Base-by-base conservation (phyloP, 2,888 invertebrate genomes). In the Sminthurinus aureus region DNA sequence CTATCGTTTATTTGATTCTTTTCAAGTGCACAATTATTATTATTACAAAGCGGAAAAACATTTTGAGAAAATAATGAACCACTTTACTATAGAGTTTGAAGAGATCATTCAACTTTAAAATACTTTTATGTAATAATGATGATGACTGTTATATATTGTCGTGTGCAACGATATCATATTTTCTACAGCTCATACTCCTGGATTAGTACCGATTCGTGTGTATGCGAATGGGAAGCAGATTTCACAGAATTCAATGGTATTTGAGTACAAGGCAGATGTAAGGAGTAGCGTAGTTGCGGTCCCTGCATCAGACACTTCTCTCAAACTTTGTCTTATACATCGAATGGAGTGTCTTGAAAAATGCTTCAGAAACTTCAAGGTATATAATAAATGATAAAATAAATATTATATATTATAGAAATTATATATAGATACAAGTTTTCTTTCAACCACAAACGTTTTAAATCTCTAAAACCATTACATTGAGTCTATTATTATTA, bases 351-450 rank as follows among this genome's bases (percentile, higher is more conserved):
- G 87, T 85, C 85, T 88, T 18, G 88, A 88, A 84, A 87, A 88
- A 86, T 88, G 88, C 86, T 88, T 88, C 87, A 87, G 88, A 67
- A 88, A 88, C 83, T 88, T 88, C 84, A 88, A 88, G 88, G 88
- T 88, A 84, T 69, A 6, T 38, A 38, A 6, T 38, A 38, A 4
- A 38, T 38, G 6, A 38, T 38, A 1, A 38, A 38, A 38, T 6
- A 38, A 4, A 4, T 38, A 38, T 38, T 38, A 38, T 38, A 38
- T 38, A 38, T 38, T 38, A 38, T 38, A 38, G 58, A 13, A 6
- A 58, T 58, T 2, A 58, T 2, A 58, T 58, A 15, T 18, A 58
- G 58, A 58, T 58, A 15, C 9, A 58, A 18, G 58, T 58, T 58
- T 58, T 6, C 15, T 15, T 58, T 58, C 58, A 6, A 58, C 4